A percentile compares a stretch with the other conserved stretches of the same genome.
phyloP scores from a whole-genome alignment of 2,113 vertebrate genomes.

The Mesoclemmys tuberculata region DNA sequence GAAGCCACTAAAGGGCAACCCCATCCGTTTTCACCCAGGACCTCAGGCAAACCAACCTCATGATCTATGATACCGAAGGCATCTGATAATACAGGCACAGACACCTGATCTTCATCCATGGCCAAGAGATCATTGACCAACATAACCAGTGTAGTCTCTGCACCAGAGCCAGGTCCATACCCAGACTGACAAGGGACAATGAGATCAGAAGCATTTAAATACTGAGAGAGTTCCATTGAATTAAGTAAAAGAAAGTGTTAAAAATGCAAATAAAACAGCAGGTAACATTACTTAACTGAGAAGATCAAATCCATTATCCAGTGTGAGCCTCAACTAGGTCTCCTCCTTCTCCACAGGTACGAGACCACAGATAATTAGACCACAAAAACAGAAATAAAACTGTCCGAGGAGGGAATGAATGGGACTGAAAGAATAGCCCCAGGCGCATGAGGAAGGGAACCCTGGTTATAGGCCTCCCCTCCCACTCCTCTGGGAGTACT shows the following conservation, averaged over 20 bases:
- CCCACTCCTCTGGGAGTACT: neutral
- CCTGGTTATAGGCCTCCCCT: neutral
- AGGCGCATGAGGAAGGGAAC: rapidly evolving
- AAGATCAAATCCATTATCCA: no score
- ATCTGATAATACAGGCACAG: neutral
- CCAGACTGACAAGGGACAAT: neutral
- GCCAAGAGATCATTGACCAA: neutral
- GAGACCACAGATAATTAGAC: no score
- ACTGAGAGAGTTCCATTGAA: neutral
- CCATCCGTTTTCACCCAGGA: neutral
- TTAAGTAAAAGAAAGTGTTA: neutral
- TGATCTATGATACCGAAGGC: rapidly evolving
- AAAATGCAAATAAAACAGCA: no score
- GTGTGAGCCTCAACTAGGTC: no score
- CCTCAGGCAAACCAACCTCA: neutral
- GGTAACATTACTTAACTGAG: no score
- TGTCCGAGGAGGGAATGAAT: neutral
- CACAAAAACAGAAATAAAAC: no score
- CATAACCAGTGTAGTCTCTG: neutral
- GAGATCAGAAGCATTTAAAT: neutral
- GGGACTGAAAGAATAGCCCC: neutral
- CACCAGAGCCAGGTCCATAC: neutral
- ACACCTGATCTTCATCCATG: neutral
- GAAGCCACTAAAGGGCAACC: neutral
- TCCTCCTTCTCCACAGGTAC: no score